phyloP scores from a whole-genome alignment of 2,113 vertebrate genomes.

The Tetraodon nigroviridis region DNA sequence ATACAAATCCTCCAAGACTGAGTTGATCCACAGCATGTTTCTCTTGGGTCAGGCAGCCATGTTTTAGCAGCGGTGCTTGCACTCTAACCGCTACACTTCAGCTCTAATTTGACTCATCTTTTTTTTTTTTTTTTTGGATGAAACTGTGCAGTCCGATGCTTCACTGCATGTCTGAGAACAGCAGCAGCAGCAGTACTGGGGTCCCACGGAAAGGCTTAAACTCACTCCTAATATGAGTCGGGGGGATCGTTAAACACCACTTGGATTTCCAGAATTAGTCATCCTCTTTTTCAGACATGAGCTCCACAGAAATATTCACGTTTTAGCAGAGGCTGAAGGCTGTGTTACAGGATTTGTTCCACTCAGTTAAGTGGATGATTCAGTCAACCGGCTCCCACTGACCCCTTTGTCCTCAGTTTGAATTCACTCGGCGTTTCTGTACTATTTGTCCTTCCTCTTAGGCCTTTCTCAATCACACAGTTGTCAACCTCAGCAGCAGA shows the following conservation, averaged over 20 bases:
- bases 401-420: constrained; percentile 31
- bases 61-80: constrained; percentile 25
- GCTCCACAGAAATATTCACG: constrained; percentile 34
- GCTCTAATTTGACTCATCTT: constrained; percentile 28
- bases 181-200: constrained; percentile 14
- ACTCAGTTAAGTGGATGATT: constrained; percentile 62
- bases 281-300: constrained; percentile 29
- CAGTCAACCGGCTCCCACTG: constrained; percentile 64
- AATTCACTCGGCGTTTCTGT: constrained; percentile 27
- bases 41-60: constrained; percentile 38
- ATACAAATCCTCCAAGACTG: constrained; percentile 27
- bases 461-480: constrained; percentile 55
- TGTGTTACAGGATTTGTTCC: constrained; percentile 45
- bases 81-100: constrained; percentile 43
- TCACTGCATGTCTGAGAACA: constrained; percentile 9
- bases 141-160: background rate
- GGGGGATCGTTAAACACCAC: constrained; percentile 27
- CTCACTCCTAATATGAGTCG: constrained; percentile 15
- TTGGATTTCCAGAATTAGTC: constrained; percentile 36
- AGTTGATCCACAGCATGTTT: constrained; percentile 34
- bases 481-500: constrained; percentile 59
- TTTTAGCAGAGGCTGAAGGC: constrained; percentile 30
- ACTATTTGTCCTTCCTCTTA: constrained; percentile 56
- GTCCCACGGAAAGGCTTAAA: background rate
- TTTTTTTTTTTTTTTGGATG: constrained; percentile 11